These are phyloP conservation scores for Metaphire vulgaris DNA, from an alignment of 1,140 invertebrate genomes.

Conservation along the genomic window DNA sequence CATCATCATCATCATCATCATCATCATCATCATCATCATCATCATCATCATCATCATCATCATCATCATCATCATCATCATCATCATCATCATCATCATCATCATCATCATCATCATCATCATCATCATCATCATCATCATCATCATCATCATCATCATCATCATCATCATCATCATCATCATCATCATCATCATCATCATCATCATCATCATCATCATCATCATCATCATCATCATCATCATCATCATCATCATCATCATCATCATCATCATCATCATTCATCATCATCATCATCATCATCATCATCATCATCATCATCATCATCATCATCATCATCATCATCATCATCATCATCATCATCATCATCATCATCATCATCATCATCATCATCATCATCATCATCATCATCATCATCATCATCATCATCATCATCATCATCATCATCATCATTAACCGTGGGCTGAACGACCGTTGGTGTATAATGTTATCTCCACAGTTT, in stretches of 20 bases:
- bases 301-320: not conserved
- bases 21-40: not conserved
- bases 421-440: no score
- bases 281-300: not conserved
- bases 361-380: no score
- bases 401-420: no score
- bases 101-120: not conserved
- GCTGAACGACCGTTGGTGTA: no score
- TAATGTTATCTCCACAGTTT: no score
- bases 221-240: slow-evolving; percentile 15
- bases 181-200: slow-evolving; percentile 14
- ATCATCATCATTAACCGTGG: no score
- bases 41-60: not conserved
- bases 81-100: not conserved
- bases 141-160: slow-evolving; percentile 18
- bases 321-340: not conserved
- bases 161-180: slow-evolving; percentile 14
- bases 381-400: no score
- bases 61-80: not conserved
- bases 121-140: slow-evolving; percentile 11
- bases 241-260: slow-evolving; percentile 5
- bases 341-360: not conserved
- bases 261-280: slow-evolving; percentile 1
- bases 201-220: slow-evolving; percentile 14
- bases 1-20: not conserved